A percentile compares a stretch with the other conserved stretches of the same genome.
Conservation (phyloP, 2,113 vertebrate species). For the Amblyopsis rosae region DNA sequence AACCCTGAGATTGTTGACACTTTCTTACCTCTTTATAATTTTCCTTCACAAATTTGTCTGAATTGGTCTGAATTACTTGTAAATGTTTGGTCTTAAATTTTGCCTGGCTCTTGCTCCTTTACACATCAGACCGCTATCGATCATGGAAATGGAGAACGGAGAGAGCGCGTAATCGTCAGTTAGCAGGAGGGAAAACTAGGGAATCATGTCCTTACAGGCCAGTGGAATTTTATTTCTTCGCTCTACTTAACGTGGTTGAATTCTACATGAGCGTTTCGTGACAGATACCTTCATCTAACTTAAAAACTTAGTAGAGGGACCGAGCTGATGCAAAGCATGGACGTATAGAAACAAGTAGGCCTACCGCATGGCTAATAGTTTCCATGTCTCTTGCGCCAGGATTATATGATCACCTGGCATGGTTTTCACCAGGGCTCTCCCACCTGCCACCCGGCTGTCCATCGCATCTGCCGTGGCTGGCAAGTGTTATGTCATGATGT, state of each 20-base stretch:
- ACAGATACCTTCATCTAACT: conserved; percentile 19
- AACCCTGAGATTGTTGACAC: conserved; percentile 52
- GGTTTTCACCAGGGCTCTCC: conserved; percentile 16
- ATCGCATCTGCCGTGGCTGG: conserved; percentile 41
- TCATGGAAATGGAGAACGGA: conserved; percentile 39
- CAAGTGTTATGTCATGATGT: conserved; percentile 53
- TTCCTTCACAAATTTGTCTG: no score
- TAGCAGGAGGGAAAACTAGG: not conserved
- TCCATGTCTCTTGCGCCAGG: conserved; percentile 22
- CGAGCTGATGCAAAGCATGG: not conserved
- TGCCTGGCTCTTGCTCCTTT: not conserved
- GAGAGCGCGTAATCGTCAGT: conserved; percentile 24
- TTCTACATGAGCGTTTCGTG: conserved; percentile 29
- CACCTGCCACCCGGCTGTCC: conserved; percentile 39
- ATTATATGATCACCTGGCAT: conserved; percentile 29
- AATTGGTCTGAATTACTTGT: no score
- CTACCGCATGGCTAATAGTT: conserved; percentile 27
- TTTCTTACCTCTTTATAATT: not conserved
- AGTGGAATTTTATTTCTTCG: conserved; percentile 62
- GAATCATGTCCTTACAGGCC: conserved; percentile 69
- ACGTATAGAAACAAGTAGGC: not conserved
- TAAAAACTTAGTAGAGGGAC: not conserved
- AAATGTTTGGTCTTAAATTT: no score
- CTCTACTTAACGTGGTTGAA: conserved; percentile 40
- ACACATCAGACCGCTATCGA: conserved; percentile 11